These are phyloP conservation scores for Sminthurides aquaticus DNA, from an alignment of 2,888 invertebrate genomes.

Conservation along the genomic window DNA sequence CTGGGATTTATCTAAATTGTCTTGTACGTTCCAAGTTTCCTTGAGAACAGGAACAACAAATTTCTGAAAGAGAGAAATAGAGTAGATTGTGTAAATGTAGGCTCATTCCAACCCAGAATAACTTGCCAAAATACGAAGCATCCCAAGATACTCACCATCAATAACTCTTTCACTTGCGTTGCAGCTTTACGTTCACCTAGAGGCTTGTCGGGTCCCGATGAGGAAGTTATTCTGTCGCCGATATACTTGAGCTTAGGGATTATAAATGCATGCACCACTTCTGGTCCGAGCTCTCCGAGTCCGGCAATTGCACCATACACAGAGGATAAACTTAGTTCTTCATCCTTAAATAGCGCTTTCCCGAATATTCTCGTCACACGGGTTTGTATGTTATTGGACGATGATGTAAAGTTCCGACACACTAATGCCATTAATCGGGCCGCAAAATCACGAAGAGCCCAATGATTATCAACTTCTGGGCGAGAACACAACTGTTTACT, in stretches of 20 bases:
- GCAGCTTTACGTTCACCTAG: constrained; percentile 85
- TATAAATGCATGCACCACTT: constrained; percentile 74
- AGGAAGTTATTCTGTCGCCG: constrained; percentile 59
- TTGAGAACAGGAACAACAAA: constrained; percentile 7
- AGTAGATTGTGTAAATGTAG: no score
- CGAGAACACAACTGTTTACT: constrained; percentile 88
- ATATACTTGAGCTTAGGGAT: constrained; percentile 72
- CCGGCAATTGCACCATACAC: constrained; percentile 57
- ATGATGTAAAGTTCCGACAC: constrained; percentile 91
- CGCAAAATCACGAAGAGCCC: constrained; percentile 95
- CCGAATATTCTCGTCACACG: constrained; percentile 72
- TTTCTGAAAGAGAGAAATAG: constrained; percentile 8
- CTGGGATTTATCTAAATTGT: not conserved
- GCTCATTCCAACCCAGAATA: no score
- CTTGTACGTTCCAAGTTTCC: constrained; percentile 7
- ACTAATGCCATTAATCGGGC: constrained; percentile 87
- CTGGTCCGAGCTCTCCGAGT: constrained; percentile 76
- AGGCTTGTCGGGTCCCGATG: constrained; percentile 57
- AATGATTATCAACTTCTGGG: constrained; percentile 95
- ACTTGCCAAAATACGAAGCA: not conserved
- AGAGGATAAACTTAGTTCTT: constrained; percentile 80
- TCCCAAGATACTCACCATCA: constrained; percentile 54
- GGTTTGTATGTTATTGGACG: constrained; percentile 91
- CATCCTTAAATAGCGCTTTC: constrained; percentile 60
- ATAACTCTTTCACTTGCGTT: constrained; percentile 78